Evolutionary conservation across 2,888 invertebrate species (phyloP).

Genomic region (Tillus elongatus): DNA sequence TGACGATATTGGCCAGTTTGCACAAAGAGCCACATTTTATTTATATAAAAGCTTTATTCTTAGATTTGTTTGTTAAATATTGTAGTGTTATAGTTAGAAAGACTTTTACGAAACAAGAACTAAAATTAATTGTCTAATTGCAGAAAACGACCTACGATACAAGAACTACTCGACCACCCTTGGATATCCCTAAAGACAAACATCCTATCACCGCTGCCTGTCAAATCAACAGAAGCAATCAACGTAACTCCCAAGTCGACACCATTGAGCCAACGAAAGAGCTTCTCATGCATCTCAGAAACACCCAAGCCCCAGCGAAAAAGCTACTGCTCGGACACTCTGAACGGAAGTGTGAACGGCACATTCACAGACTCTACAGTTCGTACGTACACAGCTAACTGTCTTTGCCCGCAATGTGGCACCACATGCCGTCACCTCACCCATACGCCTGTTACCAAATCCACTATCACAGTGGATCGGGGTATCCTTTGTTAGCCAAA

Average conservation of each 20-base stretch:
- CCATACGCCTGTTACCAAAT: constrained; percentile 39
- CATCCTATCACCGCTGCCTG: constrained; percentile 27
- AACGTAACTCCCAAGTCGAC: constrained; percentile 26
- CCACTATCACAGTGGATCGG: constrained; percentile 42
- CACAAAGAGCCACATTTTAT: no score
- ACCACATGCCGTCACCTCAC: constrained; percentile 41
- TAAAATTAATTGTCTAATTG: no score
- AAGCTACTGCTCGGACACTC: constrained; percentile 30
- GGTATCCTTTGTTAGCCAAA: constrained; percentile 44
- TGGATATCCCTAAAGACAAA: constrained; percentile 56
- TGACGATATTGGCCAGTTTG: no score
- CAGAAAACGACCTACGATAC: constrained; percentile 82
- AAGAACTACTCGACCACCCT: constrained; percentile 81
- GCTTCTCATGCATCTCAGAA: constrained; percentile 27
- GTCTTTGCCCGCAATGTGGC: constrained; percentile 43
- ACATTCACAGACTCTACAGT: constrained; percentile 32
- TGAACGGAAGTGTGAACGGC: constrained; percentile 32
- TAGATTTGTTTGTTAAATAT: no score
- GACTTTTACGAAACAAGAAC: no score
- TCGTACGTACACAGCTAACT: constrained; percentile 38
- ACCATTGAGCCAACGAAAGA: constrained; percentile 36
- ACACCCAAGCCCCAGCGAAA: constrained; percentile 26
- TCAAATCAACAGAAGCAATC: constrained; percentile 20
- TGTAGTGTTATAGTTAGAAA: no score
- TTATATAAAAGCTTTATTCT: no score